phyloP scores from a whole-genome alignment of 2,113 vertebrate species.

The Bombycilla garrulus region DNA sequence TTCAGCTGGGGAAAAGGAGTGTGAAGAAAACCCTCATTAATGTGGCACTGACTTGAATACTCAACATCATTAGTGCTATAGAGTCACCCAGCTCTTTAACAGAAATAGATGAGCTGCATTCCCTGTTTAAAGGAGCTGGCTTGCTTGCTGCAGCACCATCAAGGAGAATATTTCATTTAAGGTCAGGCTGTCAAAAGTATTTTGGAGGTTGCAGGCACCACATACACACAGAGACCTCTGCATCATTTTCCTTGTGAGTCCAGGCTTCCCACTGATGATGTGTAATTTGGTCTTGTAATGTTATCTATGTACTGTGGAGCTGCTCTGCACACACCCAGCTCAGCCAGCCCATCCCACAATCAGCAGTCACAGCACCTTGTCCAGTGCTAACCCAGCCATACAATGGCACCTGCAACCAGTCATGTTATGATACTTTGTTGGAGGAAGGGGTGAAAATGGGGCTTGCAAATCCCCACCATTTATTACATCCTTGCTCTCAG shows the following conservation, averaged over 20 bases:
- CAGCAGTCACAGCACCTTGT: neutral
- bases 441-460: neutral
- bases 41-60: neutral
- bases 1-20: slow-evolving; percentile 4
- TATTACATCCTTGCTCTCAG: neutral
- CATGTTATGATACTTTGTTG: neutral
- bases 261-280: neutral
- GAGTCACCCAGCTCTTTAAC: neutral
- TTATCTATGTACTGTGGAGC: neutral
- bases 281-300: neutral
- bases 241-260: neutral
- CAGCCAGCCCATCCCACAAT: neutral
- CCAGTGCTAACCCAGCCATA: neutral
- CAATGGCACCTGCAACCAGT: neutral
- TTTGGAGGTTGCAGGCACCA: neutral
- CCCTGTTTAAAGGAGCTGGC: neutral
- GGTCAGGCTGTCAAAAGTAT: neutral
- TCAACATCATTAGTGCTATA: neutral
- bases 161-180: neutral
- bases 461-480: neutral
- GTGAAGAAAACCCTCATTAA: slow-evolving; percentile 34
- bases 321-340: neutral
- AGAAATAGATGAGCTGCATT: neutral
- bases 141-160: neutral
- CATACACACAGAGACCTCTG: neutral